These are phyloP conservation scores for Trogon melanurus DNA, from an alignment of 2,113 vertebrate genomes.

Conservation along the genomic window DNA sequence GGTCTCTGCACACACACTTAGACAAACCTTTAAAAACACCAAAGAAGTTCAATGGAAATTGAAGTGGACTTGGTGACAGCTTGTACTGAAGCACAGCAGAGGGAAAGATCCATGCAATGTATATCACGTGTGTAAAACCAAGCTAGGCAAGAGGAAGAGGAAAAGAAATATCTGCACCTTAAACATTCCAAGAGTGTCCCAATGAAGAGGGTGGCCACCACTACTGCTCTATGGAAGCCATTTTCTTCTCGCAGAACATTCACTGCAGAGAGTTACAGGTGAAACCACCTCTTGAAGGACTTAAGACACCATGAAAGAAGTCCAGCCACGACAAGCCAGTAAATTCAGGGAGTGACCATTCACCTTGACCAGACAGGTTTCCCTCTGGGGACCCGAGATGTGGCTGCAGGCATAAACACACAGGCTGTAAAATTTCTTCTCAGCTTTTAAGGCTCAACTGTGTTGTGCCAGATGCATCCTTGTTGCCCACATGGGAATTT, in stretches of 20 bases:
- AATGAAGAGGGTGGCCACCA: background rate
- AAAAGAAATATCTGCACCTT: background rate
- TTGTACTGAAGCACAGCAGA: background rate
- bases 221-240: fast-evolving
- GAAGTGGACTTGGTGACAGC: background rate
- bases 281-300: background rate
- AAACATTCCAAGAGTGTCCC: background rate
- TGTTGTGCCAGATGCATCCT: fast-evolving
- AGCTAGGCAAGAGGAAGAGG: background rate
- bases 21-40: background rate
- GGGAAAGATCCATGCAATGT: background rate
- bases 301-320: background rate
- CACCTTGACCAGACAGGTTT: background rate
- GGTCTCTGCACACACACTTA: background rate
- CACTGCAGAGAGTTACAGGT: background rate
- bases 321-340: fast-evolving
- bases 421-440: background rate
- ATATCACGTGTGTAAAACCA: background rate
- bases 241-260: background rate
- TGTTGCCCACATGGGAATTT: background rate
- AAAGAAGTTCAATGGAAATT: background rate
- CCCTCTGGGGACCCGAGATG: background rate
- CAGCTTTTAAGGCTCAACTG: background rate
- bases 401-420: background rate
- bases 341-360: background rate